phyloP scores from a whole-genome alignment of 2,797 vertebrate species.

The Loriculus beryllinus region DNA sequence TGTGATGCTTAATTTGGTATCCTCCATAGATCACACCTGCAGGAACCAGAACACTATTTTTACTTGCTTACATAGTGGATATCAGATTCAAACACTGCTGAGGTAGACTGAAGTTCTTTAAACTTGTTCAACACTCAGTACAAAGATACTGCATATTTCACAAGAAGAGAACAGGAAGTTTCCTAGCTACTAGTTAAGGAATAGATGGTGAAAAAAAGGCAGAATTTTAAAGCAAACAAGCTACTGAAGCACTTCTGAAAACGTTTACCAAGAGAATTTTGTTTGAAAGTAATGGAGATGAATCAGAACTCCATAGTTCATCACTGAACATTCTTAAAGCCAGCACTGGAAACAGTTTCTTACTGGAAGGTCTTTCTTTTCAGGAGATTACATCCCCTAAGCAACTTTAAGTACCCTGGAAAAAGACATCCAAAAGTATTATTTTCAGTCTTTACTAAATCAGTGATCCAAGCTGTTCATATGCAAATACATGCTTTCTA shows the following conservation, averaged over 20 bases:
- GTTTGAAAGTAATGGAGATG: not conserved
- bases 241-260: not conserved
- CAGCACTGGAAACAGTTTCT: not conserved
- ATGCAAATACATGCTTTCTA: not conserved
- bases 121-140: not conserved
- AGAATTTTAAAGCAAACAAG: not conserved
- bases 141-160: not conserved
- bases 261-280: not conserved
- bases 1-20: not conserved
- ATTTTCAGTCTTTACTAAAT: not conserved
- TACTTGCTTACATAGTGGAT: not conserved
- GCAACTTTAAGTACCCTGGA: not conserved
- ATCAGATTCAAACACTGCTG: not conserved
- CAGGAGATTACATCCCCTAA: conserved; percentile 4
- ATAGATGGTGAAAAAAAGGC: not conserved
- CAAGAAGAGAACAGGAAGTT: not conserved
- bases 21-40: not conserved
- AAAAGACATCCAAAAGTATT: not conserved
- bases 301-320: not conserved
- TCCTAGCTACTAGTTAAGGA: not conserved
- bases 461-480: not conserved
- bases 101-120: not conserved
- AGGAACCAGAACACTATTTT: not conserved
- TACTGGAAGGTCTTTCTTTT: not conserved
- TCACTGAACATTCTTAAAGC: not conserved